Base-by-base conservation (phyloP, 2,888 invertebrate species). In the Eupithecia vulgata region DNA sequence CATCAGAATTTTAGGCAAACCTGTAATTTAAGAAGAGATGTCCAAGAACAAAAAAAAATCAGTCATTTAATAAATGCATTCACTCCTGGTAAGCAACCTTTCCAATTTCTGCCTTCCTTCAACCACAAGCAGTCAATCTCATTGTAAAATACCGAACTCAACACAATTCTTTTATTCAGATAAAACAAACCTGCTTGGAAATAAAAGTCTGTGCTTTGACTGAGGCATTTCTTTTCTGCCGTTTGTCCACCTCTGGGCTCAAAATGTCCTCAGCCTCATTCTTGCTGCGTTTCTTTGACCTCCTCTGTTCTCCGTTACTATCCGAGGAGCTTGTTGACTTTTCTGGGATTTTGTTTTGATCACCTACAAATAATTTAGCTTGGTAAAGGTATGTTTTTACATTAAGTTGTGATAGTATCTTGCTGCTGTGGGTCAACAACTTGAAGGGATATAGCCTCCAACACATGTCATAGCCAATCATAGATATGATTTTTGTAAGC, bases 161-260 rank as follows among this genome's bases (percentile, higher is more conserved):
- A 52, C 21, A 48, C 48, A 48, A 21, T 52, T 52, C 8, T 52
- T 52, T 4, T 52, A 8, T 8, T 52, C 8, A 21, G 57, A 25
- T 57, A 57, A 57, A 13, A 59, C 71, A 48, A 71, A 67, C 94
- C 90, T 94, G 94, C 87, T 93, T 93, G 76, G 83, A 85, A 80
- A 94, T 94, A 85, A 87, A 90, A 76, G 84, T 89, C 81, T 93
- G 91, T 1, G 94, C 94, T 84, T 89, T 92, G 71, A 91, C 89
- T 1, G 92, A 93, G 12, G 94, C 94, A 77, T 88, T 92, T 12
- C 94, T 86, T 81, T 94, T 94, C 70, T 84, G 88, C 13, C 93
- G 81, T 71, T 93, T 94, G 67, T 94, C 93, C 71, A 86, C 88
- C 73, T 93, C 93, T 0, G 94, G 94, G 70, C 93, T 94, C 0